Evolutionary conservation across 2,888 invertebrate genomes (phyloP).

Genomic region (Cyrtodaria siliqua): DNA sequence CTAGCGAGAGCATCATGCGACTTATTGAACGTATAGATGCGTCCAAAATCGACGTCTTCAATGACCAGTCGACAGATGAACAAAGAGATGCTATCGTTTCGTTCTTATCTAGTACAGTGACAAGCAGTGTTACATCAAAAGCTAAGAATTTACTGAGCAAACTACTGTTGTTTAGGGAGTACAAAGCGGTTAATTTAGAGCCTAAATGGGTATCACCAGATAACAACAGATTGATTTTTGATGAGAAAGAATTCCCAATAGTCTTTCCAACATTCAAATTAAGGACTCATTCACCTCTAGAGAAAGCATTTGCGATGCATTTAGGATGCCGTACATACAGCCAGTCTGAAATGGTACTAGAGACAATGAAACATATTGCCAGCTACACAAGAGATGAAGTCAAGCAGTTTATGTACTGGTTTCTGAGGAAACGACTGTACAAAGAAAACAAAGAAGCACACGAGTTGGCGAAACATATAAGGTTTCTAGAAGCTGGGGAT

Average conservation of each 20-base stretch:
- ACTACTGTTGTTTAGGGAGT: constrained; percentile 10
- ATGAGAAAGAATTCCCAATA: constrained; percentile 1
- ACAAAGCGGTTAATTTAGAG: not conserved
- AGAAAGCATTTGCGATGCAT: not conserved
- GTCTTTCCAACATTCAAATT: not conserved
- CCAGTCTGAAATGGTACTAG: not conserved
- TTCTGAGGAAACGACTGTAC: not conserved
- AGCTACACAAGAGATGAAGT: not conserved
- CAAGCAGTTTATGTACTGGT: constrained; percentile 7
- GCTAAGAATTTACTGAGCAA: too few species aligned
- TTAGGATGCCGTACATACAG: not conserved
- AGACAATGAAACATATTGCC: not conserved
- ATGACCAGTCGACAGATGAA: too few species aligned
- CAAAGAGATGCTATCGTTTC: too few species aligned
- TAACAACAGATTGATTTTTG: not conserved
- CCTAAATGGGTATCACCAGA: not conserved
- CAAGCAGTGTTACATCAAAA: too few species aligned
- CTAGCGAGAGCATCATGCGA: too few species aligned
- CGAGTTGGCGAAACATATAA: not conserved
- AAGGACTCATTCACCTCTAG: not conserved
- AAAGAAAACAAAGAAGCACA: not conserved
- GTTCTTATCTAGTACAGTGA: too few species aligned
- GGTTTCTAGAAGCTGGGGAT: not conserved
- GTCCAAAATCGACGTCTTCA: too few species aligned
- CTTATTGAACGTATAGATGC: too few species aligned